Evolutionary conservation across 2,113 vertebrate genomes (phyloP).

Genomic region (Oenanthe oenanthe): DNA sequence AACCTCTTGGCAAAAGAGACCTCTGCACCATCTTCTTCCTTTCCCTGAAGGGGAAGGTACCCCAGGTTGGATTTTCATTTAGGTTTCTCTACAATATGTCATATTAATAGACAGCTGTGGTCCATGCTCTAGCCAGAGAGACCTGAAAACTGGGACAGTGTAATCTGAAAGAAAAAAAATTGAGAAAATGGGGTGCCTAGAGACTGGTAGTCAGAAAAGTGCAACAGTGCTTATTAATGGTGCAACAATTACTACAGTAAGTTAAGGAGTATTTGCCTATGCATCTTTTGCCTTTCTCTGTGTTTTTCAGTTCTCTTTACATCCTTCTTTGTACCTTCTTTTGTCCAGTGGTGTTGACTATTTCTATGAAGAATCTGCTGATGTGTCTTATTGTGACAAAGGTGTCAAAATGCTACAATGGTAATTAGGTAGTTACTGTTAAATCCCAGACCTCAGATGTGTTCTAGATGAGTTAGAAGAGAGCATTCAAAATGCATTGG

Average conservation of each 20-base stretch:
- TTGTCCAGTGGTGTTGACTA: constrained; percentile 16
- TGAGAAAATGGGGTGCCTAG: not conserved
- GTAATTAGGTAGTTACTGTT: constrained; percentile 18
- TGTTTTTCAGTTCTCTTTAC: constrained; percentile 7
- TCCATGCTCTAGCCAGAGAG: not conserved
- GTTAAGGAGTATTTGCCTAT: constrained; percentile 40
- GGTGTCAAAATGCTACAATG: constrained; percentile 43
- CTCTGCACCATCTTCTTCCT: not conserved
- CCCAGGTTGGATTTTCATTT: not conserved
- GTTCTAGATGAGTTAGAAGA: not conserved
- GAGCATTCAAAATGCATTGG: not conserved
- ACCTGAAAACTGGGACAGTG: not conserved
- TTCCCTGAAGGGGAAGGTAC: not conserved
- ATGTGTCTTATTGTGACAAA: constrained; percentile 55
- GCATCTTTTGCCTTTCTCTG: constrained; percentile 40
- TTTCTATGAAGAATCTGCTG: constrained; percentile 52
- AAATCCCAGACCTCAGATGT: constrained; percentile 17
- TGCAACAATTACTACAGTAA: not conserved
- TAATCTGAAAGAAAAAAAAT: not conserved
- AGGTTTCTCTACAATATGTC: not conserved
- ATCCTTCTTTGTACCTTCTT: constrained; percentile 10
- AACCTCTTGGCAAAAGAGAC: not conserved
- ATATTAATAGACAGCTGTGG: not conserved
- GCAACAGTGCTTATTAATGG: not conserved
- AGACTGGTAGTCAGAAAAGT: not conserved